phyloP scores from a whole-genome alignment of 2,113 vertebrate species.

The Cyrtonyx montezumae region DNA sequence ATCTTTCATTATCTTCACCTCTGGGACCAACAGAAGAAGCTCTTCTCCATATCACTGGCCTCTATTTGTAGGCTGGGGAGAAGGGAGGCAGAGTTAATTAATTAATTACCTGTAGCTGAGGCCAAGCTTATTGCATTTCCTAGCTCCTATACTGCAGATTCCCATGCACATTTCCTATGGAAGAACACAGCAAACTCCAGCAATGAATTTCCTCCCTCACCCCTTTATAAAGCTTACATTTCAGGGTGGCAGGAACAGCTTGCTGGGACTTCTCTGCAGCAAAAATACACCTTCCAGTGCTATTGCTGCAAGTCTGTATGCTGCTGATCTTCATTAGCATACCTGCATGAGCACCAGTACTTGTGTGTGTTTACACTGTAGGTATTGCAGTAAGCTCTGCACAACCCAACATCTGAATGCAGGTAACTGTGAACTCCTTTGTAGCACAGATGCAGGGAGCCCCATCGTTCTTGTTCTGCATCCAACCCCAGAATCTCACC shows the following conservation, averaged over 20 bases:
- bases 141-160: no score
- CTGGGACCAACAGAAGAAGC: neutral
- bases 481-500: neutral
- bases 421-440: accelerated
- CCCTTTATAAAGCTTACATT: neutral
- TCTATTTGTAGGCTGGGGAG: neutral
- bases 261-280: neutral
- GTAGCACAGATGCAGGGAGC: neutral
- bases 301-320: neutral
- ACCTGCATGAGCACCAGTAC: accelerated
- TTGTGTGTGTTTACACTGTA: accelerated
- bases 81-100: neutral
- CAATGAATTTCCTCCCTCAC: neutral
- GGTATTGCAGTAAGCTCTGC: accelerated
- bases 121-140: neutral
- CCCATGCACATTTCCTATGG: neutral
- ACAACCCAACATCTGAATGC: accelerated
- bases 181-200: neutral
- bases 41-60: neutral
- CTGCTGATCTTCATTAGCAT: neutral
- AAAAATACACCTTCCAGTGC: no score
- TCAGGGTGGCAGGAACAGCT: neutral
- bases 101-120: neutral
- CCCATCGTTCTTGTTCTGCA: accelerated
- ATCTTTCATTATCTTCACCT: neutral